Base-by-base conservation (phyloP, 1,140 invertebrate genomes). In the Luehdorfia chinensis region DNA sequence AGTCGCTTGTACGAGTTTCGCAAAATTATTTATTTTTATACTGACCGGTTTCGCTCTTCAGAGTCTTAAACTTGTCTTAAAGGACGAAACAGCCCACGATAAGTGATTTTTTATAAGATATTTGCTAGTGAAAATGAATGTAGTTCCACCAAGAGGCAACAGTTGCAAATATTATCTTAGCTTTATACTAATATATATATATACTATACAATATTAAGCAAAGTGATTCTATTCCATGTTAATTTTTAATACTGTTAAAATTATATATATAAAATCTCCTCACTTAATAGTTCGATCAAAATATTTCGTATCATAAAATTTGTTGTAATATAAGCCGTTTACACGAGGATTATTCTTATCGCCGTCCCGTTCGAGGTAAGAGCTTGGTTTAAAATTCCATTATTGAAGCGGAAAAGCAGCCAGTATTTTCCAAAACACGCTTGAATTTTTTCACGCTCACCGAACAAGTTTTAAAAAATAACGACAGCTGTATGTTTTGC, bases 341-440 rank as follows among this genome's bases (percentile, higher is more conserved):
- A 30, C 39, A 43, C 13, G 25, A 11, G 25, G 39, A 16, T 43
- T 43, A 28, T 30, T 13, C 25, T 28, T 53, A 47, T 47, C 36
- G 44, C 43, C 36, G 27, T 43, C 37, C 18, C 45, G 45, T 47
- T 41, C 37, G 31, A 43, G 25, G 23, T 23, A 41, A 27, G 36
- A 39, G 45, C 36, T 43, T 53, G 31, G 50, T 53, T 52, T 53
- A 47, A 53, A 53, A 47, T 53, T 47, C 45, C 50, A 53, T 47
- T 53, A 53, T 47, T 53, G 45, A 53, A 16, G 36, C 30, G 41
- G 41, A 39, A 58, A 51, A 39, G 25, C 50, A 31, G 23, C 15
- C 33, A 14, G 25, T 14, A 30, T 43, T 43, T 48, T 25, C 34
- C 41, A 37, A 57, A 52, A 48, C 39, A 33, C 15, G 47, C 18